Percentiles rank a stretch among this genome's conserved stretches.
These are phyloP conservation scores for Ophthalmolycus amberensis DNA, from an alignment of 2,113 vertebrate genomes.

Conservation along the genomic window DNA sequence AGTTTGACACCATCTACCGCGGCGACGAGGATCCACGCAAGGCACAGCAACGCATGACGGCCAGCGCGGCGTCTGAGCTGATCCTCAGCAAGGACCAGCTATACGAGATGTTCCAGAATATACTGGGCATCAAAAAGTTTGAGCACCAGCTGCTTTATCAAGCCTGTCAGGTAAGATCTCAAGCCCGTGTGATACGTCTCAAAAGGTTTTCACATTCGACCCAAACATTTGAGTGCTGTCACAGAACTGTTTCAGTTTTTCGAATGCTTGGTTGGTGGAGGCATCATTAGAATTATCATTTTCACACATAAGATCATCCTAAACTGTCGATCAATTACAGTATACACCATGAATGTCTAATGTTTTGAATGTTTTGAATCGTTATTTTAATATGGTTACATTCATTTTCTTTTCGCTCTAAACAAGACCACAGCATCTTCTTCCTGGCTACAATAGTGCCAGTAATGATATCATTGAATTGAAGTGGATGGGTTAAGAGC, in stretches of 20 bases:
- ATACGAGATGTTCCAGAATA: slow-evolving; percentile 99
- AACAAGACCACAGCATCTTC: not conserved
- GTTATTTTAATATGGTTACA: not conserved
- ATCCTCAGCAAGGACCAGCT: slow-evolving; percentile 99
- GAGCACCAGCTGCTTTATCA: slow-evolving; percentile 99
- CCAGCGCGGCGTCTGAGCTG: slow-evolving; percentile 95
- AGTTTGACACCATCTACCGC: slow-evolving; percentile 98
- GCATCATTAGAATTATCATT: not conserved
- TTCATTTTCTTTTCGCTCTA: not conserved
- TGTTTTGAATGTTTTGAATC: not conserved
- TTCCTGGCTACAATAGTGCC: no score
- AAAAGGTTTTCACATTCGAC: not conserved
- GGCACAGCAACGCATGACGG: slow-evolving; percentile 97
- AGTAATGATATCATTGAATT: not conserved
- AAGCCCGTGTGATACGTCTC: not conserved
- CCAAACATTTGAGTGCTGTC: not conserved
- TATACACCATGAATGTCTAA: not conserved
- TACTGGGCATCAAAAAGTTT: slow-evolving; percentile 98
- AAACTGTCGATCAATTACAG: not conserved
- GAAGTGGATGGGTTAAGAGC: not conserved
- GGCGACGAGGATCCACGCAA: slow-evolving; percentile 98
- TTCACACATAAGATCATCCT: not conserved
- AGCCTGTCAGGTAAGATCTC: slow-evolving; percentile 92
- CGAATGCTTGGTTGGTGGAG: not conserved
- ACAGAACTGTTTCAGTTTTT: not conserved